Base-by-base conservation (phyloP, 2,797 vertebrate genomes). In the Calcarius lapponicus region DNA sequence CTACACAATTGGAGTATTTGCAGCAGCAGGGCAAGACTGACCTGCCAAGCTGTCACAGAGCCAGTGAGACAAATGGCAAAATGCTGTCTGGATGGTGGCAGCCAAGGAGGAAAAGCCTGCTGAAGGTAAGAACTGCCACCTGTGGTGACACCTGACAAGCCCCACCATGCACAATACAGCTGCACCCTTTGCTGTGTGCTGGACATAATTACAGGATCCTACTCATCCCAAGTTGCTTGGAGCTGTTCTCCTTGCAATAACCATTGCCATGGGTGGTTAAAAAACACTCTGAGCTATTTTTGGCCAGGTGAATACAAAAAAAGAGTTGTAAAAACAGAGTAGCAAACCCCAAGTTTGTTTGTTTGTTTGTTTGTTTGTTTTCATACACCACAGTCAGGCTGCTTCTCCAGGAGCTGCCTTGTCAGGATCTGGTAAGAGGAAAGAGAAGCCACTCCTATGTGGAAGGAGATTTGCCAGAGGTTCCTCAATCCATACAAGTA, bases 401-500 rank as follows among this genome's bases (percentile, higher is more conserved):
- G 97, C 94, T 98, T 98, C 96, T 99, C 99, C 86, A 98, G 96
- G 13, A 98, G 97, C 93, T 98, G 99, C 81, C 99, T 98, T 1
- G 97, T 97, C 88, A 99, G 95, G 79, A 98, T 99, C 97, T 99
- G 98, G 17, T 98, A 47, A 0, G 99, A 98, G 54, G 99, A 98
- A 58, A 99, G 94, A 60, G 97, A 97, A 9, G 99, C 99, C 67
- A 99, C 99, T 3, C 97, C 98, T 26, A 99, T 61, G 96, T 99
- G 99, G 97, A 99, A 99, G 48, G 98, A 92, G 80, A 99, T 98
- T 94, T 99, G 99, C 99, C 99, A 99, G 64, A 96, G 47, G 92
- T 99, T 99, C 97, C 99, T 97, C 93, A 98, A 94, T 92, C 99
- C 99, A 0, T 98, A 98, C 97, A 99, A 97, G 97, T 98, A 98